These are phyloP conservation scores for Zaprionus kolodkinae DNA, from an alignment of 1,140 invertebrate genomes.

Conservation along the genomic window DNA sequence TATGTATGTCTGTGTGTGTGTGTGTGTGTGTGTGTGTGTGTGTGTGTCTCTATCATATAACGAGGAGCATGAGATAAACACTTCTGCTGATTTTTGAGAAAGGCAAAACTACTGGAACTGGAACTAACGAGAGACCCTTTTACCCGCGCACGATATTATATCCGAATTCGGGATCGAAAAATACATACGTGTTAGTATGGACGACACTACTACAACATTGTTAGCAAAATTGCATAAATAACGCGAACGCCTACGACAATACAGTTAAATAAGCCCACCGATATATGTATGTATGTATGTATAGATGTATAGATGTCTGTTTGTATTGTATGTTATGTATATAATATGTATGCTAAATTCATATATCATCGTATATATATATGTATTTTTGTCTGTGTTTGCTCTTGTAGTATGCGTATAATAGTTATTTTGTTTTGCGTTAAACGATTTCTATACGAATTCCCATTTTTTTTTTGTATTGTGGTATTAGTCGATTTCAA, in stretches of 20 bases:
- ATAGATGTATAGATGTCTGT: conserved; percentile 41
- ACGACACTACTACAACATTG: conserved; percentile 5
- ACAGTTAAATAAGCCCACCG: conserved; percentile 70
- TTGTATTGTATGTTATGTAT: conserved; percentile 36
- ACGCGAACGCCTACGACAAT: conserved; percentile 66
- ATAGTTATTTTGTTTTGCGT: conserved; percentile 52
- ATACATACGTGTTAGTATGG: conserved; percentile 1
- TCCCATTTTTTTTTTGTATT: conserved; percentile 54
- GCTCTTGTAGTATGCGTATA: conserved; percentile 28
- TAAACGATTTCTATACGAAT: conserved; percentile 57
- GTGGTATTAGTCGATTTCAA: conserved; percentile 70
- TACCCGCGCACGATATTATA: neutral
- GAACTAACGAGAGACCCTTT: neutral
- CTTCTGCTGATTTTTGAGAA: conserved; percentile 7
- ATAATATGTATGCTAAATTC: conserved; percentile 21
- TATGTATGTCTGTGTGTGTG: conserved; percentile 1
- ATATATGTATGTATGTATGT: conserved; percentile 57
- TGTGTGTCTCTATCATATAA: conserved; percentile 4
- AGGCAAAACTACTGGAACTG: conserved; percentile 14
- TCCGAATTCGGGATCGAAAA: neutral
- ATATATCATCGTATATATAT: conserved; percentile 18
- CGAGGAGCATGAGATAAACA: conserved; percentile 2
- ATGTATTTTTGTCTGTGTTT: conserved; percentile 33
- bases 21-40: conserved; percentile 13
- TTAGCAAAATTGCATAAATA: conserved; percentile 48